Evolutionary conservation across 2,888 invertebrate genomes (phyloP).

Genomic region (Pyrochroa serraticornis): DNA sequence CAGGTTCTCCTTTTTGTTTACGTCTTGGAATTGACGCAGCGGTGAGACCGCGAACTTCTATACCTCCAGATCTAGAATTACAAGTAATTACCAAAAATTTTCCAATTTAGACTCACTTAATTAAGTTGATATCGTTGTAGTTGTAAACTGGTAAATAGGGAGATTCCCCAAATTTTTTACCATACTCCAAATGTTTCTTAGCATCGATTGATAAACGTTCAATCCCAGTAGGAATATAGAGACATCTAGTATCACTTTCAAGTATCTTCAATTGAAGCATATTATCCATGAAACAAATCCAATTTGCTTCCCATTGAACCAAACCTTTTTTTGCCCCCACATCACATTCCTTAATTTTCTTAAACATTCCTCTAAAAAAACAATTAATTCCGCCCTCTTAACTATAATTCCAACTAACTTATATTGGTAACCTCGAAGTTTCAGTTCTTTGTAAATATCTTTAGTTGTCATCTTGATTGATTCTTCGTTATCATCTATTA

Average conservation of each 20-base stretch:
- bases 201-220: slow-evolving; percentile 74
- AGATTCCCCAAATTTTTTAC: slow-evolving; percentile 46
- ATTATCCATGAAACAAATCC: slow-evolving; percentile 88
- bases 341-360: slow-evolving; percentile 35
- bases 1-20: slow-evolving; percentile 70
- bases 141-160: slow-evolving; percentile 45
- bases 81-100: too few relatives aligned
- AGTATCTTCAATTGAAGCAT: slow-evolving; percentile 84
- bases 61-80: slow-evolving; percentile 68
- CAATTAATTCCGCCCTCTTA: neutral
- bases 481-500: neutral
- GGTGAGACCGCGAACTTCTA: slow-evolving; percentile 76
- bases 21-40: slow-evolving; percentile 75
- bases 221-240: slow-evolving; percentile 78
- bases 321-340: slow-evolving; percentile 57
- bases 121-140: slow-evolving; percentile 36
- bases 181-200: slow-evolving; percentile 63
- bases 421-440: slow-evolving; percentile 69
- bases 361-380: slow-evolving; percentile 40
- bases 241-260: slow-evolving; percentile 68
- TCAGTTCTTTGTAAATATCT: slow-evolving; percentile 73
- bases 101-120: slow-evolving; percentile 20
- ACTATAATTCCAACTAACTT: slow-evolving; percentile 17
- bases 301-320: slow-evolving; percentile 78
- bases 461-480: slow-evolving; percentile 47